phyloP scores from a whole-genome alignment of 37 sponge, comb jelly and placozoan genomes.

The Beroe ovata region DNA sequence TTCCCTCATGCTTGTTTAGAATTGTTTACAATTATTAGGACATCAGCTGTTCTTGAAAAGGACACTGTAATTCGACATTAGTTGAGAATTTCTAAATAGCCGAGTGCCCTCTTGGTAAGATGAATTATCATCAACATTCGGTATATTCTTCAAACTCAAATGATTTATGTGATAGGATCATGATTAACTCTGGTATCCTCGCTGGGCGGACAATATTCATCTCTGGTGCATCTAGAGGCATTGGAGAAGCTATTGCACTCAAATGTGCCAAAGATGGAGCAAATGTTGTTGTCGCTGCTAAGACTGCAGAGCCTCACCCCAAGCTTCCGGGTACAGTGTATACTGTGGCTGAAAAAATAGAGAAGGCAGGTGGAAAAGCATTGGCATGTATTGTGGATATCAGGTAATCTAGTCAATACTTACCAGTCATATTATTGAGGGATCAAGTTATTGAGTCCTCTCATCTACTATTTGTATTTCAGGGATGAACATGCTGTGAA shows the following conservation, averaged over 20 bases:
- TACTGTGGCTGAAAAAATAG: conserved; percentile 96
- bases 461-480: neutral
- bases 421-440: too few species aligned
- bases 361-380: conserved; percentile 89
- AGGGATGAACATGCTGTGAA: conserved; percentile 79
- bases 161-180: too few species aligned
- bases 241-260: conserved; percentile 96
- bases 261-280: conserved; percentile 95
- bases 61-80: too few species aligned
- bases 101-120: too few species aligned
- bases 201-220: conserved; percentile 91
- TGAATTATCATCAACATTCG: too few species aligned
- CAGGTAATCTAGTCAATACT: conserved; percentile 47
- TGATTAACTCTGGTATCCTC: conserved; percentile 69
- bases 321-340: conserved; percentile 98
- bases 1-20: too few species aligned
- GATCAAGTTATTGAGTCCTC: neutral
- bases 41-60: too few species aligned
- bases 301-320: conserved; percentile 92
- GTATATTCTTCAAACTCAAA: too few species aligned
- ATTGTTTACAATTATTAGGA: too few species aligned
- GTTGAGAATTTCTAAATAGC: too few species aligned
- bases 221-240: conserved; percentile 96
- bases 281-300: conserved; percentile 89
- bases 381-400: conserved; percentile 94